phyloP scores from a whole-genome alignment of 2,888 invertebrate genomes.

The Lepidocyrtinus sp. region DNA sequence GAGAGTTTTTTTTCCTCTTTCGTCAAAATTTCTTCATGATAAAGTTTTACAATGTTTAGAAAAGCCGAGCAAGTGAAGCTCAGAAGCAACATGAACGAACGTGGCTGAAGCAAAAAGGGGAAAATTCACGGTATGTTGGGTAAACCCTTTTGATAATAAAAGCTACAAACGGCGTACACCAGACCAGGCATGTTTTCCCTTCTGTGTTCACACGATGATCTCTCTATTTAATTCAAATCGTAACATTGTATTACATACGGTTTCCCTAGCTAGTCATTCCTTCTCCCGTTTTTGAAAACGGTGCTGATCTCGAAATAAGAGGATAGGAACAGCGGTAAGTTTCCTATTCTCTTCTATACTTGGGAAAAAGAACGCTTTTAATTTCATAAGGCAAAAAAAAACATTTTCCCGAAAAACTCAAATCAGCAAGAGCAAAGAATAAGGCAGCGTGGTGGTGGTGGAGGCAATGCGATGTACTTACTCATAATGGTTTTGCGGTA shows the following conservation, averaged over 20 bases:
- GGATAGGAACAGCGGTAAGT: constrained; percentile 9
- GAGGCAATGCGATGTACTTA: neutral
- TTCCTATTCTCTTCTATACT: neutral
- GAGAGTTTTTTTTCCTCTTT: neutral
- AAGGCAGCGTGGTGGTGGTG: neutral
- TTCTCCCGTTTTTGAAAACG: neutral
- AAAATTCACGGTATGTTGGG: constrained; percentile 2
- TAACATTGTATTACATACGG: neutral
- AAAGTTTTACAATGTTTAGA: constrained; percentile 7
- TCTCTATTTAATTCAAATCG: neutral
- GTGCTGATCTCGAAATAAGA: constrained; percentile 1
- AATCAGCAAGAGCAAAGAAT: neutral
- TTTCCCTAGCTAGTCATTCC: neutral
- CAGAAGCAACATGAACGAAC: neutral
- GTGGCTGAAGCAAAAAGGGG: constrained; percentile 7
- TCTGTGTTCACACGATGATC: constrained; percentile 6
- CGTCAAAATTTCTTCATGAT: constrained; percentile 17
- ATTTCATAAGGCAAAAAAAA: no score
- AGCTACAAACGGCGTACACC: no score
- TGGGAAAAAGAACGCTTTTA: constrained; percentile 2
- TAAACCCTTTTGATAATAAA: constrained; percentile 6
- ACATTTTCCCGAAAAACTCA: constrained; percentile 4
- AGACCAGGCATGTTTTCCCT: neutral
- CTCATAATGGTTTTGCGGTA: neutral
- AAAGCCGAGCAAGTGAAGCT: neutral